These are phyloP conservation scores for Leptatherina wallacei DNA, from an alignment of 2,797 vertebrate species.

Conservation along the genomic window DNA sequence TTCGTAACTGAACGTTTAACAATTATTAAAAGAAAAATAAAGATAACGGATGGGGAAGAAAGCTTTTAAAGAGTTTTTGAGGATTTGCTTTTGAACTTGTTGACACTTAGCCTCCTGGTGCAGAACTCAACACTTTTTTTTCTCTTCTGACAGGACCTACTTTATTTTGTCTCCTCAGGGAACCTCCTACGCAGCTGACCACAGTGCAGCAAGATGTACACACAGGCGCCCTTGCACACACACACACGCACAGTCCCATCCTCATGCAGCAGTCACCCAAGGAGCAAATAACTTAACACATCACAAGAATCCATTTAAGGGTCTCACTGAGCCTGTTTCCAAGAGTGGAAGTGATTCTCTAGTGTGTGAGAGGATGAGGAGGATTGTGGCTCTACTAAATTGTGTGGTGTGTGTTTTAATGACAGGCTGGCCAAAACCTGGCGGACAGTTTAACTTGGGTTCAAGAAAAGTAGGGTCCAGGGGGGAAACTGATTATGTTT, in stretches of 20 bases:
- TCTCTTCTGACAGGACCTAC: slow-evolving; percentile 42
- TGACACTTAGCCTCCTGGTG: slow-evolving; percentile 40
- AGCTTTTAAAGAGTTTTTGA: slow-evolving; percentile 26
- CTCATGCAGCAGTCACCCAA: slow-evolving; percentile 39
- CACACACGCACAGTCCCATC: background rate
- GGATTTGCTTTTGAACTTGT: slow-evolving; percentile 46
- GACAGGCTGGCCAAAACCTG: slow-evolving; percentile 23
- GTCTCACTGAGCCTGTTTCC: slow-evolving; percentile 42
- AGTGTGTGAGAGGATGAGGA: slow-evolving; percentile 27
- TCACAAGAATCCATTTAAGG: slow-evolving; percentile 56
- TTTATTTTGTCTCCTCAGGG: slow-evolving; percentile 54
- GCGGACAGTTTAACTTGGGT: slow-evolving; percentile 48
- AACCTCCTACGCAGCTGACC: slow-evolving; percentile 43
- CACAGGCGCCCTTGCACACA: background rate
- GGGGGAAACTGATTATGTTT: slow-evolving; percentile 14
- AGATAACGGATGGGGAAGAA: background rate
- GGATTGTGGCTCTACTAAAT: slow-evolving; percentile 42
- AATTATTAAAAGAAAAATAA: slow-evolving; percentile 13
- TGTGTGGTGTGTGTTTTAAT: slow-evolving; percentile 47
- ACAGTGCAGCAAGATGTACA: slow-evolving; percentile 38
- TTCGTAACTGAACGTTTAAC: slow-evolving; percentile 12
- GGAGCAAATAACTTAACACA: slow-evolving; percentile 58
- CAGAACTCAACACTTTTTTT: slow-evolving; percentile 49
- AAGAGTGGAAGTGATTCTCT: slow-evolving; percentile 43
- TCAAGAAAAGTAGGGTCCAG: slow-evolving; percentile 5